A percentile compares a stretch with the other conserved stretches of the same genome.
Evolutionary conservation across 2,888 invertebrate species (phyloP).

Genomic region (Eremobia ochroleuca): DNA sequence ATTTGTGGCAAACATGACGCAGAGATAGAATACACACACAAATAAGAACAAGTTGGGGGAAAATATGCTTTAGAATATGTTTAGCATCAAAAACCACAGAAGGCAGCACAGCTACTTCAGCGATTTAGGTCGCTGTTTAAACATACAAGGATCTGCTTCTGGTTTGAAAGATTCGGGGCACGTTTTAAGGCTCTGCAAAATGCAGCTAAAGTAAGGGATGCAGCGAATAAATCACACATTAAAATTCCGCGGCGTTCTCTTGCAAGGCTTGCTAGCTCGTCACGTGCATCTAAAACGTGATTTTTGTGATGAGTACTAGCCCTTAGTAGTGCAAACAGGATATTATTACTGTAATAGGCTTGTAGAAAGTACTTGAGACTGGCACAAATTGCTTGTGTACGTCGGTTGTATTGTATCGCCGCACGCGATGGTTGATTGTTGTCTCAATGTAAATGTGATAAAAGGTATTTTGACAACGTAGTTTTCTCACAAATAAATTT

Average conservation of each 20-base stretch:
- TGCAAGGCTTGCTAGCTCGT: not conserved
- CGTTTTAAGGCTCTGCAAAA: constrained; percentile 14
- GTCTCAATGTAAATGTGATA: constrained; percentile 10
- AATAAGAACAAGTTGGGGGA: too few relatives aligned
- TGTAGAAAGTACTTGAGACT: constrained; percentile 49
- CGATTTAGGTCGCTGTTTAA: not conserved
- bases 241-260: constrained; percentile 6
- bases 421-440: constrained; percentile 54
- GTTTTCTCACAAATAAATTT: not conserved
- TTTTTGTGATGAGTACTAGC: constrained; percentile 3
- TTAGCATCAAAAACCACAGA: not conserved
- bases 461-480: constrained; percentile 17
- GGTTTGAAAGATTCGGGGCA: constrained; percentile 22
- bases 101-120: not conserved
- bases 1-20: too few relatives aligned
- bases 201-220: constrained; percentile 6
- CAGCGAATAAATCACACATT: not conserved
- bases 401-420: constrained; percentile 39
- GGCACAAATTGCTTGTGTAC: constrained; percentile 46
- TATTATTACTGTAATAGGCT: constrained; percentile 49
- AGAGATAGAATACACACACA: too few relatives aligned
- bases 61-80: not conserved
- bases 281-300: constrained; percentile 13
- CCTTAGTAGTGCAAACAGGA: constrained; percentile 45
- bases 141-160: not conserved